Evolutionary conservation across 2,888 invertebrate species (phyloP).

Genomic region (Spodoptera exigua): DNA sequence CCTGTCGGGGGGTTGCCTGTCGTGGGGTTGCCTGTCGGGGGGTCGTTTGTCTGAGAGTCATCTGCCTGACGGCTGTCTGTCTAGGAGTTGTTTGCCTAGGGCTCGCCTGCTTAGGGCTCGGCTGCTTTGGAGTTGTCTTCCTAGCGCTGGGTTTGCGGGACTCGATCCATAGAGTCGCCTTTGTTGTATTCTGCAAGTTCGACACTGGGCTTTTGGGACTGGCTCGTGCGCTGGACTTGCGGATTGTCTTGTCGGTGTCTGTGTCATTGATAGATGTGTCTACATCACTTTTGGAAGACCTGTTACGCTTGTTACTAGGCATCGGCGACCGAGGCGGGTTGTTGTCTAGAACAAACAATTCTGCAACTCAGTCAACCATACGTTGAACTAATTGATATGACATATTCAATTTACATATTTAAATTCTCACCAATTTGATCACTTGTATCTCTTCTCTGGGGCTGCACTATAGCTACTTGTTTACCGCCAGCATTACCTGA

Average conservation of each 20-base stretch:
- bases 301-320: conserved; percentile 38
- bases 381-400: too few relatives aligned
- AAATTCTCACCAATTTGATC: conserved; percentile 67
- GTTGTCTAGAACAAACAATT: conserved; percentile 17
- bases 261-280: conserved; percentile 36
- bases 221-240: conserved; percentile 36
- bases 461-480: conserved; percentile 86
- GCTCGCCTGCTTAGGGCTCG: conserved; percentile 2
- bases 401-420: too few relatives aligned
- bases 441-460: conserved; percentile 75
- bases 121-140: conserved; percentile 24
- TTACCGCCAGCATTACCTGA: conserved; percentile 71
- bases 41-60: too few relatives aligned
- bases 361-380: background rate
- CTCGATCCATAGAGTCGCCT: conserved; percentile 80
- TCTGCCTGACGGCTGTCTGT: too few relatives aligned
- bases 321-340: conserved; percentile 20
- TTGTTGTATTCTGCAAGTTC: conserved; percentile 62
- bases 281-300: conserved; percentile 38
- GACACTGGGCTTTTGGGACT: conserved; percentile 22
- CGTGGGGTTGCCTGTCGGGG: too few relatives aligned
- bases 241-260: conserved; percentile 38
- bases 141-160: conserved; percentile 69
- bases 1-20: too few relatives aligned
- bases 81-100: too few relatives aligned